These are phyloP conservation scores for Crotalus helleri DNA, from an alignment of 2,113 vertebrate species.

Conservation along the genomic window DNA sequence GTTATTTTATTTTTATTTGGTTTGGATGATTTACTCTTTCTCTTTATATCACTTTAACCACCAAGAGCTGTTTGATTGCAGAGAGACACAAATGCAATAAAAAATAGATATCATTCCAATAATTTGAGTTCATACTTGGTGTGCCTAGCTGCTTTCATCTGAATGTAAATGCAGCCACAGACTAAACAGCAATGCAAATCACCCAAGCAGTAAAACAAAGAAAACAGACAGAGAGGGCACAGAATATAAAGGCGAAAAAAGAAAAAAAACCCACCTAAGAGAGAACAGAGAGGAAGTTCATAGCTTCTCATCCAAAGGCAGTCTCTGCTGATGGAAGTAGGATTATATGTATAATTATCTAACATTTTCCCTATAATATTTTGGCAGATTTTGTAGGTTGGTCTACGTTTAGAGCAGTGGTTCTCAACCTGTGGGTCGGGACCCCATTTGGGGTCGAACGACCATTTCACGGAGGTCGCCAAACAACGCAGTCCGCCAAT, in stretches of 20 bases:
- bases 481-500: no score
- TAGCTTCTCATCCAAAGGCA: neutral
- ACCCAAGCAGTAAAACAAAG: neutral
- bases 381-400: neutral
- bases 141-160: neutral
- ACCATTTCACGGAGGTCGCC: no score
- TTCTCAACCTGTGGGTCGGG: no score
- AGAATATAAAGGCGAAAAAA: neutral
- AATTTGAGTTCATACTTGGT: neutral
- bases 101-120: neutral
- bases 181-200: neutral
- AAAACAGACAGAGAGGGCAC: neutral
- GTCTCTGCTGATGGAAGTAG: neutral
- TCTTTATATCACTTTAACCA: neutral
- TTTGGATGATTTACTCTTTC: neutral
- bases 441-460: no score
- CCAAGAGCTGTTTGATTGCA: neutral
- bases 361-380: neutral
- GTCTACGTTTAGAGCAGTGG: neutral
- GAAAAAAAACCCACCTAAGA: neutral
- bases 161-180: neutral
- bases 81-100: neutral
- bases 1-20: neutral
- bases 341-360: neutral
- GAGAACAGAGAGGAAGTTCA: neutral